Evolutionary conservation across 2,888 invertebrate genomes (phyloP).

Genomic region (Flexamia atlantica): DNA sequence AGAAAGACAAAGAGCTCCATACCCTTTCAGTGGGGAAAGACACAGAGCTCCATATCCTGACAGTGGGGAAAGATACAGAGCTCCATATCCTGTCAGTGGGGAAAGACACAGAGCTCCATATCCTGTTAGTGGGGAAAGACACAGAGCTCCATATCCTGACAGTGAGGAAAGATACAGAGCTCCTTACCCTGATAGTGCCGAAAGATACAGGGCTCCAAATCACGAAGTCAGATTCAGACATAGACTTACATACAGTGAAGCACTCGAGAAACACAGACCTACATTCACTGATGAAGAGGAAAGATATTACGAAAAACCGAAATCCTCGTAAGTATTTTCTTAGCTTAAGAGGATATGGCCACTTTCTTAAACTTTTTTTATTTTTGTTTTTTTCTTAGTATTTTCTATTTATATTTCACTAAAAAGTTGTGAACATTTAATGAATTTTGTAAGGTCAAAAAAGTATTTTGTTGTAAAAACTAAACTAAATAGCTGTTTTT

Average conservation of each 20-base stretch:
- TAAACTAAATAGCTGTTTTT: too few species aligned
- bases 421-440: too few species aligned
- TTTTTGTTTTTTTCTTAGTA: too few species aligned
- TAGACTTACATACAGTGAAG: neutral
- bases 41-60: neutral
- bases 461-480: too few species aligned
- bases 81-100: neutral
- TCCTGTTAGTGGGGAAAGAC: neutral
- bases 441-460: too few species aligned
- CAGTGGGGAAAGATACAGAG: neutral
- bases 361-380: too few species aligned
- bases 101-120: neutral
- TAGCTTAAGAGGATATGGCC: too few species aligned
- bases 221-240: neutral
- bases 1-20: neutral
- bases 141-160: neutral
- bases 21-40: neutral
- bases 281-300: neutral
- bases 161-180: neutral
- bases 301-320: slow-evolving; percentile 7
- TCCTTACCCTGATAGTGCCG: neutral
- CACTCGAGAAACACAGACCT: neutral
- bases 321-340: neutral
- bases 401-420: too few species aligned
- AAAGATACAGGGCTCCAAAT: neutral